Evolutionary conservation across 2,888 invertebrate genomes (phyloP), one percentile per base, ranked within the genome.

Genomic region (Drosophila subsilvestris): DNA sequence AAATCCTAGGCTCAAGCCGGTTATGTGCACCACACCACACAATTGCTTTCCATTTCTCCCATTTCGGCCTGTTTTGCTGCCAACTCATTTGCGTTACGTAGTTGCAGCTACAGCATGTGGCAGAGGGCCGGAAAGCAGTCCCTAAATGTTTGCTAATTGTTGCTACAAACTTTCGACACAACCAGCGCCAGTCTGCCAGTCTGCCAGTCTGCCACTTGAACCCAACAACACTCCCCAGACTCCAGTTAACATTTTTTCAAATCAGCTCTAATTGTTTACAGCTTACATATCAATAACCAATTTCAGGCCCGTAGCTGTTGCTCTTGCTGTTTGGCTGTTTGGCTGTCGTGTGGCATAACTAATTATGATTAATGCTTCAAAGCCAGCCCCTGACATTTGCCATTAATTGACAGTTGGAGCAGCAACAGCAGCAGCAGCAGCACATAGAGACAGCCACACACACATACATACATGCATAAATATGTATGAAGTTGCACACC

Each of bases 341-440:
- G 53, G 53, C 68, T 76, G 89, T 74, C 79, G 79, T 81, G 79
- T 88, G 86, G 81, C 88, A 85, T 84, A 86, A 86, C 85, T 88
- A 86, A 88, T 88, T 88, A 88, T 88, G 87, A 88, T 85, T 88
- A 85, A 85, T 85, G 79, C 56, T 45, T 58, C 68, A 63, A 63
- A 74, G 65, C 65, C 75, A 86, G 88, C 83, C 76, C 76, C 53
- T 76, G 83, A 86, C 83, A 88, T 82, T 86, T 86, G 83, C 83
- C 76, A 63, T 80, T 88, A 86, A 83, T 83, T 78, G 86, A 76
- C 86, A 78, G 70, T 59, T 55, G 68, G 65, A 73, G 57, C 65
- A 65, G 57, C 61, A 57, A n/a, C 43, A 55, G 29, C 43, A 22
- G 17, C 42, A 44, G 44, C 17, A 20, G 56, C 22, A 14, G 27